Conservation (phyloP, 1,140 invertebrate genomes). For the Heterodera carotae region DNA sequence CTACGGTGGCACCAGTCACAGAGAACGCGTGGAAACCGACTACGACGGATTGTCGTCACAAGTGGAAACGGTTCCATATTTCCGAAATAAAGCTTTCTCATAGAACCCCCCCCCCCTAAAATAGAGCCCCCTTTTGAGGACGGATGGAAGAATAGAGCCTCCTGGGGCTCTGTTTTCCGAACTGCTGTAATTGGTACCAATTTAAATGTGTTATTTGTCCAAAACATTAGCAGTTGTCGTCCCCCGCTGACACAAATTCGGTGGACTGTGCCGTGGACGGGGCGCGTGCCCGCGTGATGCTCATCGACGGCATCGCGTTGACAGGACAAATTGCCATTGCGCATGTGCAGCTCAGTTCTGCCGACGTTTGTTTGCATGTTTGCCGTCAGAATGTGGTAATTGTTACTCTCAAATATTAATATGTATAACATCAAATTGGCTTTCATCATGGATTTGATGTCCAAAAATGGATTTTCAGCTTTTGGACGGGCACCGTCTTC, state of each 20-base stretch:
- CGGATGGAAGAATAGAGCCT: too few relatives aligned
- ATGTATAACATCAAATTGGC: constrained; percentile 16
- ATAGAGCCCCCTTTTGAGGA: too few relatives aligned
- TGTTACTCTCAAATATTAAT: constrained; percentile 11
- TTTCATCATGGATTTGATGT: too few relatives aligned
- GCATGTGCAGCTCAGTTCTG: constrained; percentile 45
- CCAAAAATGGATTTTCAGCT: too few relatives aligned
- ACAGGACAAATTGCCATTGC: constrained; percentile 28
- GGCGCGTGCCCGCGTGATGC: constrained; percentile 34
- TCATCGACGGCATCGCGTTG: constrained; percentile 49
- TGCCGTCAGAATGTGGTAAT: constrained; percentile 44
- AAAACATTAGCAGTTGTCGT: too few relatives aligned
- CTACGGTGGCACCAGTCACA: not conserved
- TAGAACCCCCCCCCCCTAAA: too few relatives aligned
- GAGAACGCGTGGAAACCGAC: not conserved
- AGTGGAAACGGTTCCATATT: too few relatives aligned
- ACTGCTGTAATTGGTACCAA: not conserved
- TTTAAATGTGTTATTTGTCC: not conserved
- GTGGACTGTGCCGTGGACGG: constrained; percentile 42
- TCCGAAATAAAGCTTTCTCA: too few relatives aligned
- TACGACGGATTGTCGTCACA: too few relatives aligned
- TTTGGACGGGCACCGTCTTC: constrained; percentile 46
- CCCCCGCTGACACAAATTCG: not conserved
- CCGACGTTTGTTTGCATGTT: constrained; percentile 48
- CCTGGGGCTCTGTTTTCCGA: too few relatives aligned